phyloP scores from a whole-genome alignment of 2,113 vertebrate genomes.

The Alethe diademata region DNA sequence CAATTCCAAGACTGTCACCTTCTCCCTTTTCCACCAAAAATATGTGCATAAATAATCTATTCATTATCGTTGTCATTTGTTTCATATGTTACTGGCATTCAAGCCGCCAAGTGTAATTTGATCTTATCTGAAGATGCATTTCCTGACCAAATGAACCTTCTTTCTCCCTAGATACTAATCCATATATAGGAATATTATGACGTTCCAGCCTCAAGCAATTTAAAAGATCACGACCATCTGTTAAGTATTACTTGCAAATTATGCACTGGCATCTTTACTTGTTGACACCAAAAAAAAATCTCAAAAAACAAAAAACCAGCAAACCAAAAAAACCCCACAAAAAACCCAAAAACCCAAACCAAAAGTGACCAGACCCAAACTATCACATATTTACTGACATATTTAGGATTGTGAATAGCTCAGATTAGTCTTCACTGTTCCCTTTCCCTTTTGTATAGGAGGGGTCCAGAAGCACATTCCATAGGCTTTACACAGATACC shows the following conservation, averaged over 20 bases:
- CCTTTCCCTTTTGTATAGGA: background rate
- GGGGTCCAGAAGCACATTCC: background rate
- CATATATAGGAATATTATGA: background rate
- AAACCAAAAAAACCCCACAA: too few relatives aligned
- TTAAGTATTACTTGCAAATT: conserved; percentile 2
- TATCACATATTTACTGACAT: background rate
- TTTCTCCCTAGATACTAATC: background rate
- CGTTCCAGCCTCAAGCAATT: background rate
- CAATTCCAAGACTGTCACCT: background rate
- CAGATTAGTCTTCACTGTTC: background rate
- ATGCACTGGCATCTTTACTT: background rate
- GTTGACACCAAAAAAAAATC: background rate
- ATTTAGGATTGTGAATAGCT: background rate
- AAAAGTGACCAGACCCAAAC: background rate
- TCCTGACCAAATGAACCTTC: background rate
- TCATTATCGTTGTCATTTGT: background rate
- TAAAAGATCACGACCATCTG: background rate
- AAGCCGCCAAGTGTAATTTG: background rate
- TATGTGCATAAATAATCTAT: background rate
- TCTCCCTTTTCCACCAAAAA: background rate
- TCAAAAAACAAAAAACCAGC: background rate
- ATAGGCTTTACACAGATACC: background rate
- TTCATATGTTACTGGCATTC: background rate
- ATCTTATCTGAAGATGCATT: background rate
- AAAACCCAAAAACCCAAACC: background rate